Conservation (phyloP, 2,888 invertebrate genomes). For the Thera britannica region DNA sequence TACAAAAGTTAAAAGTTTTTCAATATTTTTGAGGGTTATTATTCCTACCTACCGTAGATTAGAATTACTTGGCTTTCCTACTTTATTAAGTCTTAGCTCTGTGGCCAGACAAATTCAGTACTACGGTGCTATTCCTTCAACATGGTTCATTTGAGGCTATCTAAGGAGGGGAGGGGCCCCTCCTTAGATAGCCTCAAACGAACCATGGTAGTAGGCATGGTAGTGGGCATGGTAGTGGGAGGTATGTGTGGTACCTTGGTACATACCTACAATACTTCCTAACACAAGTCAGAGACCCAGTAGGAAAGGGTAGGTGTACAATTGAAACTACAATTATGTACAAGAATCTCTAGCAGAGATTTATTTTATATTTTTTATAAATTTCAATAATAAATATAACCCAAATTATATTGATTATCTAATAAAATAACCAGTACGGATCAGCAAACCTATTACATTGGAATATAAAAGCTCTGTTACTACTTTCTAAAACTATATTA, state of each 20-base stretch:
- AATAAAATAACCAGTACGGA: conserved; percentile 54
- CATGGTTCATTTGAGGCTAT: too few relatives aligned
- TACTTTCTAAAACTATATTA: conserved; percentile 43
- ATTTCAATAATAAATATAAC: conserved; percentile 58
- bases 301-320: conserved; percentile 20
- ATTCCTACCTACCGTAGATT: too few relatives aligned
- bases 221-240: too few relatives aligned
- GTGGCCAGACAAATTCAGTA: too few relatives aligned
- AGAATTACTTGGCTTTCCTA: too few relatives aligned
- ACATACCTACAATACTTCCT: neutral
- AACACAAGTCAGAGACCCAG: neutral
- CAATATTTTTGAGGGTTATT: neutral
- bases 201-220: too few relatives aligned
- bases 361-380: conserved; percentile 59
- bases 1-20: conserved; percentile 60
- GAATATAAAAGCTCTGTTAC: conserved; percentile 58
- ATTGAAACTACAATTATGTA: conserved; percentile 67
- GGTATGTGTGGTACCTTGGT: too few relatives aligned
- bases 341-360: conserved; percentile 60
- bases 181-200: too few relatives aligned
- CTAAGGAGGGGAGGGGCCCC: too few relatives aligned
- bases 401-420: conserved; percentile 41
- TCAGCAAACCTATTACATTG: conserved; percentile 54
- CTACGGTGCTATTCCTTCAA: too few relatives aligned
- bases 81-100: too few relatives aligned